Evolutionary conservation across 2,113 vertebrate species (phyloP), one percentile per base, ranked within the genome.

Genomic region (Pao palembangensis): DNA sequence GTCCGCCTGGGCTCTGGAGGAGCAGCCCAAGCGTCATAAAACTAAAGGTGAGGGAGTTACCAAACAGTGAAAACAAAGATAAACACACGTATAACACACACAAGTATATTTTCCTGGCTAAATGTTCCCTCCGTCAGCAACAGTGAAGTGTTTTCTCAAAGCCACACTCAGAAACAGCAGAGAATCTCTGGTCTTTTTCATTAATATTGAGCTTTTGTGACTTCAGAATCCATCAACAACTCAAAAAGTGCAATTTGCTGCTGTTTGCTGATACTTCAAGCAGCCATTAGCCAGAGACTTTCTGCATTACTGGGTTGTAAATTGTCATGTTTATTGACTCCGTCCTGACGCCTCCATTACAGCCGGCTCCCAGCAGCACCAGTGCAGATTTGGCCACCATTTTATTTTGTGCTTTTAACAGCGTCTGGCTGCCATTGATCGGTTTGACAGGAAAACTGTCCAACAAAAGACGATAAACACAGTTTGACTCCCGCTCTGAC

Each of bases 221-320:
- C 48, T 28, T 42, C 18, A 51, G 12, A 41, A 19, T 15, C 13
- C 15, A 25, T 54, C 43, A 20, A 52, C 6, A 12, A 41, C 47
- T 47, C 42, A 43, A 58, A 58, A 48, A 51, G 25, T 46, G 17
- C 15, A 50, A 58, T 59, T 61, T n/a, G 11, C 28, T 51, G 38
- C 16, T 31, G 7, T 55, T 43, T 18, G 51, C 8, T 7, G 43
- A 17, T 16, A 55, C 42, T 34, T 31, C 6, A 17, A 38, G 43
- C 47, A 12, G 0, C 41, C 47, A 52, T 65, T 28, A 46, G 17
- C 16, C 16, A 20, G 4, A 54, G 13, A 42, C 60, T 51, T 56
- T 51, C 25, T 6, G 51, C 59, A 63, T 51, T 51, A 51, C 10
- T 51, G 55, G 38, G 14, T 20, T 18, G 55, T 60, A 51, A 55